A percentile compares a stretch with the other conserved stretches of the same genome.
phyloP scores from a whole-genome alignment of 23 tunicate species.

The Oikopleura albicans region DNA sequence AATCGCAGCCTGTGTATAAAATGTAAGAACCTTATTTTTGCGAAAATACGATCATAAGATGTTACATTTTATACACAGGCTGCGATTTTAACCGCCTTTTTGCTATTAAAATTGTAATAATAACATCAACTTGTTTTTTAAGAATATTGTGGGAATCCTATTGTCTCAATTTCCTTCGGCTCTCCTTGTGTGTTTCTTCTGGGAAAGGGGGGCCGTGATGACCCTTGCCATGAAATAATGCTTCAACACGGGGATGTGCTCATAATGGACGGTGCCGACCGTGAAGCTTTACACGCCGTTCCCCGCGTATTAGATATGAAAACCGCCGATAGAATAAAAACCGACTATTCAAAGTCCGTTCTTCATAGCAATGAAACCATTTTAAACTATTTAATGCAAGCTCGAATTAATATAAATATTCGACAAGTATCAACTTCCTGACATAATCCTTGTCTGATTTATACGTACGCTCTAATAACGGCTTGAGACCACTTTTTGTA shows the following conservation, averaged over 20 bases:
- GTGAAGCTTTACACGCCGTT: conserved; percentile 79
- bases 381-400: conserved; percentile 33
- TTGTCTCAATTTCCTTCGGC: conserved; percentile 66
- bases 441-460: neutral
- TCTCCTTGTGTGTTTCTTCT: conserved; percentile 48
- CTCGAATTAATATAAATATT: conserved; percentile 64
- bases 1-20: too few relatives aligned
- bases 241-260: conserved; percentile 49
- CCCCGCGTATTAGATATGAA: conserved; percentile 42
- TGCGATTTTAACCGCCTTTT: too few relatives aligned
- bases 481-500: neutral
- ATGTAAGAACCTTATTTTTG: too few relatives aligned
- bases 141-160: conserved; percentile 39
- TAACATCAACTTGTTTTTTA: too few relatives aligned
- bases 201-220: conserved; percentile 28
- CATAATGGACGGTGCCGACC: conserved; percentile 53
- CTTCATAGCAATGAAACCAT: neutral
- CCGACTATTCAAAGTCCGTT: neutral
- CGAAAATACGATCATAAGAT: too few relatives aligned
- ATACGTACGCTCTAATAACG: neutral
- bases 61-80: too few relatives aligned
- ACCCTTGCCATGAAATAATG: neutral
- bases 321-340: neutral
- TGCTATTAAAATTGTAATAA: too few relatives aligned
- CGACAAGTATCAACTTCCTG: conserved; percentile 41